Base-by-base conservation (phyloP, 2,888 invertebrate species). In the Rhamphomyia laevipes region DNA sequence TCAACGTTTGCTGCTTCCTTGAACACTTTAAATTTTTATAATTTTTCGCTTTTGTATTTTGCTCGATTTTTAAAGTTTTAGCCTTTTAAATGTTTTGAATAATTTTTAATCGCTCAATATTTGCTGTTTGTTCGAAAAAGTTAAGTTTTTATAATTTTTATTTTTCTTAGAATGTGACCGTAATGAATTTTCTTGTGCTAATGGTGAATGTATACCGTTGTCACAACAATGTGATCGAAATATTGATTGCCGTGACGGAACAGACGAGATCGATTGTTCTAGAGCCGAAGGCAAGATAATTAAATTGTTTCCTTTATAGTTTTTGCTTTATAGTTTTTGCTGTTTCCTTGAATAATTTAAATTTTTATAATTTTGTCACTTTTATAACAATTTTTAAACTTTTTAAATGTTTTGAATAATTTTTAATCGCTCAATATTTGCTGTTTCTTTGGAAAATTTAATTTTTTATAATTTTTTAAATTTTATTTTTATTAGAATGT, bases 241-340 rank as follows among this genome's bases (percentile, higher is more conserved):
- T 11, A 30, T 46, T n/a, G 77, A 79, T 58, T 79, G 79, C 60
- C 56, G 57, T 9, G 70, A 74, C 57, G 69, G 69, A 21, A 68
- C 68, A 13, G 79, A 78, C 60, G 78, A 79, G 63, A 30, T 44
- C 2, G 61, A 67, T 48, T 78, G 77, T 30, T 3, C 46, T 13
- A 18, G 31, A 5, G 15, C 40, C 15, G 40, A 30, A 6, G 6
- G 30, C 30, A 6, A 35, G 35, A 13, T n/a, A 13, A 9, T 35
- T n/a, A 30, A 6, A 11, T 13, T n/a, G 35, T 35, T 7, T 35
- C 7, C 7, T 13, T n/a, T 13, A n/a, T n/a, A n/a, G 3, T 35
- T 35, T 35, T 35, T n/a, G 23, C 23, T 27, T 27, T 27, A n/a
- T n/a, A n/a, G n/a, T n/a, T n/a, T n/a, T n/a, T 30, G 11, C 4